These are phyloP conservation scores for Pogonophryne albipinna DNA, from an alignment of 2,797 vertebrate genomes.

Conservation along the genomic window DNA sequence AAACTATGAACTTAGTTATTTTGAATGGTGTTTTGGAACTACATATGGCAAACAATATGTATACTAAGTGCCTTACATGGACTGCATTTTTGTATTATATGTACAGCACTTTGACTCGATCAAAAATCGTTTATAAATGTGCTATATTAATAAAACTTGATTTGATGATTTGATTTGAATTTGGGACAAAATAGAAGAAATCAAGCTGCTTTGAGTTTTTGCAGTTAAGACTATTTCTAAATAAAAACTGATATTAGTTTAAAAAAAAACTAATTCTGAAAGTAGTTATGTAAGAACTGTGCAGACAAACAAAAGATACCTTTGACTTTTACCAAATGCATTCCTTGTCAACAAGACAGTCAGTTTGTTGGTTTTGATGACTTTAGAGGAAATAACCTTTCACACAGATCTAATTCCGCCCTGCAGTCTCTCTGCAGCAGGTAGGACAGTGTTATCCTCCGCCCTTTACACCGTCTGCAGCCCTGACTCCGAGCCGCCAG, in stretches of 20 bases:
- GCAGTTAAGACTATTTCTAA: background rate
- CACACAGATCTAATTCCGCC: constrained; percentile 6
- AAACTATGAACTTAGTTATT: no score
- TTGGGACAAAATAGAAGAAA: no score
- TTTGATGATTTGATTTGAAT: no score
- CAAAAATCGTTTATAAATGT: no score
- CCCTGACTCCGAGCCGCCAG: constrained; percentile 61
- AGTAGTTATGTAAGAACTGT: constrained; percentile 11
- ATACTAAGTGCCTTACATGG: no score
- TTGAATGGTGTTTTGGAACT: no score
- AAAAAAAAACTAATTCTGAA: constrained; percentile 5
- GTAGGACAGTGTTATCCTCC: constrained; percentile 53
- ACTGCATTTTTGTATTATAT: no score
- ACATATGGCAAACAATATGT: no score
- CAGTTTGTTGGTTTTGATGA: background rate
- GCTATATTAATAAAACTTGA: no score
- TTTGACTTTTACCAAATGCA: background rate
- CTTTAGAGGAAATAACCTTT: constrained; percentile 6
- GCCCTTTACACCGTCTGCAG: constrained; percentile 39
- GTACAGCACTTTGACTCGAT: no score
- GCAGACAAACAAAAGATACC: background rate
- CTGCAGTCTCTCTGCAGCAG: constrained; percentile 15
- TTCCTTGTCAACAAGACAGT: background rate
- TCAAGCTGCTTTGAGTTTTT: background rate
- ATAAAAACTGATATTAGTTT: background rate